Conservation (phyloP, 2,113 vertebrate genomes). For the Balaenoptera acutorostrata region DNA sequence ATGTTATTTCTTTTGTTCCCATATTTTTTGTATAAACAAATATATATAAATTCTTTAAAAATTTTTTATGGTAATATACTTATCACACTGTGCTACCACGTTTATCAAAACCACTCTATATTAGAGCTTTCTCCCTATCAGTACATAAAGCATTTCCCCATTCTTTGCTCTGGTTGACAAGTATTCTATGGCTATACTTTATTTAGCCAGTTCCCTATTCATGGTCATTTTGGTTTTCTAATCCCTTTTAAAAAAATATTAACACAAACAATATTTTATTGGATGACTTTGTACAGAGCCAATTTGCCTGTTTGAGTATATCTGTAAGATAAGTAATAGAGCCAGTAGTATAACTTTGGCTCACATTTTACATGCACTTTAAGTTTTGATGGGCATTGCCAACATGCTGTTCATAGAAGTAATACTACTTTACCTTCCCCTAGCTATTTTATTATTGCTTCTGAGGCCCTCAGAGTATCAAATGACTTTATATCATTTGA, state of each 20-base stretch:
- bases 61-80: neutral
- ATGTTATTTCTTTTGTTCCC: neutral
- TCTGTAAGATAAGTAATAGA: neutral
- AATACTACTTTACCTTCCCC: neutral
- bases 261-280: neutral
- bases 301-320: neutral
- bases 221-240: neutral
- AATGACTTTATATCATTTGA: constrained; percentile 16
- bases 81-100: neutral
- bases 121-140: neutral
- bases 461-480: neutral
- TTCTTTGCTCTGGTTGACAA: neutral
- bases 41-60: neutral
- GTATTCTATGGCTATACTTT: neutral
- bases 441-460: constrained; percentile 25
- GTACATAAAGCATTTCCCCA: neutral
- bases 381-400: neutral
- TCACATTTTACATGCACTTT: constrained; percentile 7
- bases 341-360: neutral
- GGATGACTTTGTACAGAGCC: neutral
- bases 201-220: neutral
- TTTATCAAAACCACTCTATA: neutral
- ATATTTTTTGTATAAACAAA: neutral
- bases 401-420: neutral
- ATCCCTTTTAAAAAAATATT: neutral